phyloP scores from a whole-genome alignment of 2,113 vertebrate genomes.

The Microtus ochrogaster region DNA sequence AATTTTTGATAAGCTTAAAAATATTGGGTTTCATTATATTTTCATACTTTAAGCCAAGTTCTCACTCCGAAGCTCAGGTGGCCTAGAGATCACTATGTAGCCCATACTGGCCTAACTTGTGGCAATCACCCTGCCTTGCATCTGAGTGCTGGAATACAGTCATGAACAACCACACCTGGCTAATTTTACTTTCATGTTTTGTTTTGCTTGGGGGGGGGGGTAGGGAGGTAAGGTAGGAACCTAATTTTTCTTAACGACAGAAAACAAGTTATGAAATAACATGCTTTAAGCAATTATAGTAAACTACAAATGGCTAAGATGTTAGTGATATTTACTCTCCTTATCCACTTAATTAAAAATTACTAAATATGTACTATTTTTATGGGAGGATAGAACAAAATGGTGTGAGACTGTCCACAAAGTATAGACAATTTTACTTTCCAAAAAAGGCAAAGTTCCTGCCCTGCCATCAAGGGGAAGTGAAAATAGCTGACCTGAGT shows the following conservation, averaged over 20 bases:
- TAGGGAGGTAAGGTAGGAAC: background rate
- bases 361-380: background rate
- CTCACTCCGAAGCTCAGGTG: background rate
- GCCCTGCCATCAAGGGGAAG: background rate
- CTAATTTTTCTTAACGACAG: slow-evolving; percentile 23
- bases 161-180: background rate
- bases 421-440: background rate
- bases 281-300: slow-evolving; percentile 28
- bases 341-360: slow-evolving; percentile 41
- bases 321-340: background rate
- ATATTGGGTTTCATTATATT: background rate
- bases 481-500: background rate
- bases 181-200: background rate
- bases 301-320: slow-evolving; percentile 1
- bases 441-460: slow-evolving; percentile 48
- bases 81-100: background rate
- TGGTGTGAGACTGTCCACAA: background rate
- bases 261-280: slow-evolving; percentile 7
- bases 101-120: background rate
- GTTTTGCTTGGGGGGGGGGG: background rate
- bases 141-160: background rate
- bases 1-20: background rate
- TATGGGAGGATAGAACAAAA: background rate
- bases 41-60: background rate
- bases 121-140: background rate